Evolutionary conservation across 2,888 invertebrate genomes (phyloP).

Genomic region (Aphodius granarius): DNA sequence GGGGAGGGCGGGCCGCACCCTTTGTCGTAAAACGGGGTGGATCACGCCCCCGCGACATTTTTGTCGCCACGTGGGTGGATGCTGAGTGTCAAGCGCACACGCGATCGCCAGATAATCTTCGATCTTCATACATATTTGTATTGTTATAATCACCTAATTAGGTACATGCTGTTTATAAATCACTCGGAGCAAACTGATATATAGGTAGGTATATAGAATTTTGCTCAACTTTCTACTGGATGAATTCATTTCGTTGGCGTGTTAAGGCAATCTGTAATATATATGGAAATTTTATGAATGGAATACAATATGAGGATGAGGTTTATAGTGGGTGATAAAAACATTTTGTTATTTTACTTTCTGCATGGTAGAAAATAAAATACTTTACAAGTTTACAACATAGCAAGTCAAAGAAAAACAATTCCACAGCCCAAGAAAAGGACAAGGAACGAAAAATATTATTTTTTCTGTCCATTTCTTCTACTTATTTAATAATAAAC

Average conservation of each 20-base stretch:
- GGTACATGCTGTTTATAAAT: not conserved
- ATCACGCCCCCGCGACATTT: conserved; percentile 24
- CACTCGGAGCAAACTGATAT: not conserved
- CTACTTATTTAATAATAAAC: not conserved
- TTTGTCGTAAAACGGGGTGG: conserved; percentile 22
- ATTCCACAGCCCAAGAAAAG: too few relatives aligned
- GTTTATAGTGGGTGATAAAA: too few relatives aligned
- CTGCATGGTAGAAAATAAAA: too few relatives aligned
- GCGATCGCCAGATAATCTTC: not conserved
- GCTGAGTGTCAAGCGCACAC: conserved; percentile 1
- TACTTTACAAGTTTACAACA: too few relatives aligned
- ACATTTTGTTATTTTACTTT: too few relatives aligned
- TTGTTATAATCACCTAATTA: not conserved
- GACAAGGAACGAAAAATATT: too few relatives aligned
- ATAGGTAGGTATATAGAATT: not conserved
- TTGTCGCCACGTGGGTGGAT: not conserved
- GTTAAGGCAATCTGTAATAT: not conserved
- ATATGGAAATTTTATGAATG: not conserved
- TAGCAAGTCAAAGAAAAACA: too few relatives aligned
- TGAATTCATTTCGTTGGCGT: not conserved
- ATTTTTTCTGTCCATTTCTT: too few relatives aligned
- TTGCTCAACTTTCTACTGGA: not conserved
- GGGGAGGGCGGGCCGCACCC: conserved; percentile 27
- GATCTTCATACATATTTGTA: not conserved
- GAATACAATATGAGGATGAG: not conserved